A percentile compares a stretch with the other conserved stretches of the same genome.
These are phyloP conservation scores for Sinhomidia bicolor DNA, from an alignment of 2,888 invertebrate species.

Conservation along the genomic window DNA sequence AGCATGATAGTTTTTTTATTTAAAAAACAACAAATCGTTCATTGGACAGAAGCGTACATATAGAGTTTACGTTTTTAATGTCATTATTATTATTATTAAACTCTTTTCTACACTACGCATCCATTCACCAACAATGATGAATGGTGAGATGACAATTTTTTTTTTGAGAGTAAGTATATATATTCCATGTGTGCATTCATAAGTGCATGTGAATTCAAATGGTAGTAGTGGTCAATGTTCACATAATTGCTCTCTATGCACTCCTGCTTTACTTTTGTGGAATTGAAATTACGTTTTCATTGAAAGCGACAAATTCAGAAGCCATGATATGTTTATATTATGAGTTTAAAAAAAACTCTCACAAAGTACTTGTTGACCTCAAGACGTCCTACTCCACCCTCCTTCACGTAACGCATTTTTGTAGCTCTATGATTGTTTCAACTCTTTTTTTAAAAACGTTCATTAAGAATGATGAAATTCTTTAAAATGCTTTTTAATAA, in stretches of 20 bases:
- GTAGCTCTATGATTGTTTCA: background rate
- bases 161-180: no score
- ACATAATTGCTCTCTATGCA: background rate
- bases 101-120: background rate
- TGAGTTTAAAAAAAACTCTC: background rate
- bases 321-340: background rate
- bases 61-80: background rate
- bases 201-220: background rate
- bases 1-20: background rate
- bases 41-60: background rate
- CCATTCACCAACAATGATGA: background rate
- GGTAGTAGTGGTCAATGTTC: background rate
- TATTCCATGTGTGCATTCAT: background rate
- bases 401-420: background rate
- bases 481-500: background rate
- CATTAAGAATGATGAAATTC: background rate
- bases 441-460: background rate
- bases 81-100: background rate
- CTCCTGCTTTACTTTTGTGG: background rate
- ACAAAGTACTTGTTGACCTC: background rate
- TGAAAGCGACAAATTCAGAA: background rate
- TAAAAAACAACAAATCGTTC: background rate
- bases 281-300: background rate
- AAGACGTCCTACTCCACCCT: slow-evolving; percentile 17
- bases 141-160: background rate